Percentiles rank a stretch among this genome's conserved stretches.
Evolutionary conservation across 2,888 invertebrate genomes (phyloP).

Genomic region (Coremacera marginata): DNA sequence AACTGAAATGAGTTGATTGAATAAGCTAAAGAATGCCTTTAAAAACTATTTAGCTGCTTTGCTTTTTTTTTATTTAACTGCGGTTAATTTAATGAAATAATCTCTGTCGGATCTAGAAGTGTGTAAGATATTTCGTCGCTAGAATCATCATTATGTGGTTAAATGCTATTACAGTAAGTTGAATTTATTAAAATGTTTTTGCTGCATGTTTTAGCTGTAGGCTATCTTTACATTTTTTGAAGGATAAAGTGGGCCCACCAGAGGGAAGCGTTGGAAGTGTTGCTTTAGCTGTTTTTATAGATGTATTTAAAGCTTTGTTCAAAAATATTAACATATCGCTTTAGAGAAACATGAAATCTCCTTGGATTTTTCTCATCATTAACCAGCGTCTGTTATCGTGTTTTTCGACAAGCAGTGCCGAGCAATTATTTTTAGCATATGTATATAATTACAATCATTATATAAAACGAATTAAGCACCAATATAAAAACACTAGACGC

Average conservation of each 20-base stretch:
- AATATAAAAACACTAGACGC: too few species aligned
- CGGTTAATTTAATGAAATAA: conserved; percentile 47
- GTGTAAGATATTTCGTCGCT: background rate
- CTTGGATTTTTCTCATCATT: conserved; percentile 18
- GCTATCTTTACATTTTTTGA: background rate
- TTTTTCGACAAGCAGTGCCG: background rate
- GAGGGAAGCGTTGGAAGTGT: background rate
- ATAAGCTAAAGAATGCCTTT: background rate
- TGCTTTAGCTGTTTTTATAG: background rate
- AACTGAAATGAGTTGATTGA: background rate
- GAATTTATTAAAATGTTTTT: background rate
- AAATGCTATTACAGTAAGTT: background rate
- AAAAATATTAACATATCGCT: background rate
- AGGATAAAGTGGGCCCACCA: background rate
- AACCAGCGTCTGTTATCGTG: conserved; percentile 4
- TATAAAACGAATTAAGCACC: too few species aligned
- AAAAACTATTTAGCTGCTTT: background rate
- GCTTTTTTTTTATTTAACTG: conserved; percentile 42
- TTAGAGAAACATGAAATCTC: background rate
- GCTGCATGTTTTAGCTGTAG: background rate
- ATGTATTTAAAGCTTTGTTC: background rate
- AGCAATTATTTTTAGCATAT: too few species aligned
- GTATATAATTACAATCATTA: too few species aligned
- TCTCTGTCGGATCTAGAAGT: conserved; percentile 5
- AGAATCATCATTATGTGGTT: conserved; percentile 2